Evolutionary conservation across 1,140 invertebrate genomes (phyloP).

Genomic region (Cotesia typhae): DNA sequence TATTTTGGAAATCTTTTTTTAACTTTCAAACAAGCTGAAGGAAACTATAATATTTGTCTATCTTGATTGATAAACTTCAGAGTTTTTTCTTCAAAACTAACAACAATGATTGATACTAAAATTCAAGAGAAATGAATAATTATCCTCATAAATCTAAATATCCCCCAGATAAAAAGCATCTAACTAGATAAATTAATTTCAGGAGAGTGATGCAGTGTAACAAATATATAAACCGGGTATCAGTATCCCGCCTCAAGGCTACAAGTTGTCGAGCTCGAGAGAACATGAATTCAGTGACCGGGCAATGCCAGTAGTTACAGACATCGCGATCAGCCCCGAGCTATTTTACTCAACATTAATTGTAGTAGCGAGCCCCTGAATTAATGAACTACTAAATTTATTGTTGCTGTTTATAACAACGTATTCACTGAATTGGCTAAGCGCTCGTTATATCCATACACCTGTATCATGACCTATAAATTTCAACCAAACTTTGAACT

Average conservation of each 20-base stretch:
- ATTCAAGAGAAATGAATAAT: too few relatives aligned
- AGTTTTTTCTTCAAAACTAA: too few relatives aligned
- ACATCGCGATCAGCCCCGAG: constrained; percentile 29
- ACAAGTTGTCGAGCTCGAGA: not conserved
- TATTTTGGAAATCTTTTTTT: too few relatives aligned
- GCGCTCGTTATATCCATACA: constrained; percentile 11
- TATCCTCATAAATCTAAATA: not conserved
- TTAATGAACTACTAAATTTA: constrained; percentile 34
- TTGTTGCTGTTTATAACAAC: constrained; percentile 30
- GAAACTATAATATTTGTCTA: too few relatives aligned
- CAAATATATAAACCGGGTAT: not conserved
- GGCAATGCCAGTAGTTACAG: constrained; percentile 30
- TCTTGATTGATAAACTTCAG: too few relatives aligned
- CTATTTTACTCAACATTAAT: constrained; percentile 24
- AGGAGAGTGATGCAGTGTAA: not conserved
- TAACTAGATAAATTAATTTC: not conserved
- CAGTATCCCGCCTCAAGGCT: not conserved
- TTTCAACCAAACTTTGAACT: too few relatives aligned
- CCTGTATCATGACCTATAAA: too few relatives aligned
- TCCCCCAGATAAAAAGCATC: not conserved
- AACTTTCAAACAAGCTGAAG: too few relatives aligned
- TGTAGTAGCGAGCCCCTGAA: constrained; percentile 16
- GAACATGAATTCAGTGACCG: not conserved
- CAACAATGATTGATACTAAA: too few relatives aligned
- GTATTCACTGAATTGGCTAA: constrained; percentile 17